These are phyloP conservation scores for Arge pagana DNA, from an alignment of 2,888 invertebrate species.

Conservation along the genomic window DNA sequence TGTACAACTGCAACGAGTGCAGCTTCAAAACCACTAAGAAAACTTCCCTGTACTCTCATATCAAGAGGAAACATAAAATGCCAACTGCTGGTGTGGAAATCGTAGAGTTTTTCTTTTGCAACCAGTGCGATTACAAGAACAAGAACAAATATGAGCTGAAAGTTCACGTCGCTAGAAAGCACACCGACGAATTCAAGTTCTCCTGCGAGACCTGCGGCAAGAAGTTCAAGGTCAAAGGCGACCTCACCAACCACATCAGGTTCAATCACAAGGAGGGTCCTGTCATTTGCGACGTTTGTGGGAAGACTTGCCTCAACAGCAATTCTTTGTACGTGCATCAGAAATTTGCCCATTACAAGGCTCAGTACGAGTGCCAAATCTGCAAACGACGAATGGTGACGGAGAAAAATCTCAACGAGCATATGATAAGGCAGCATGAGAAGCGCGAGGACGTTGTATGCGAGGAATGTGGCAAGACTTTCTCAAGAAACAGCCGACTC, in stretches of 20 bases:
- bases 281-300: slow-evolving; percentile 45
- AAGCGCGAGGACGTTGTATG: slow-evolving; percentile 53
- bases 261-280: slow-evolving; percentile 24
- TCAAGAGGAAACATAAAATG: slow-evolving; percentile 46
- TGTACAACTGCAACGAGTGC: slow-evolving; percentile 49
- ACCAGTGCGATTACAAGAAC: slow-evolving; percentile 45
- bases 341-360: slow-evolving; percentile 54
- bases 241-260: slow-evolving; percentile 17
- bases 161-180: slow-evolving; percentile 38
- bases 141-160: slow-evolving; percentile 48
- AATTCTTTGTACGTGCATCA: slow-evolving; percentile 53
- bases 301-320: slow-evolving; percentile 51
- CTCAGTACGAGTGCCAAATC: slow-evolving; percentile 52
- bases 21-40: slow-evolving; percentile 47
- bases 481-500: slow-evolving; percentile 48
- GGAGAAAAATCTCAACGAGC: slow-evolving; percentile 58
- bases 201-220: slow-evolving; percentile 22
- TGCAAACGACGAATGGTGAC: slow-evolving; percentile 56
- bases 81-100: slow-evolving; percentile 23
- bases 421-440: slow-evolving; percentile 52
- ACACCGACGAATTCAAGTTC: slow-evolving; percentile 21
- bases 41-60: slow-evolving; percentile 49
- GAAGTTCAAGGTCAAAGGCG: slow-evolving; percentile 21
- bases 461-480: slow-evolving; percentile 55
- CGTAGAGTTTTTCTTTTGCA: slow-evolving; percentile 37